Evolutionary conservation across 2,113 vertebrate species (phyloP), one percentile per base, ranked within the genome.

Genomic region (Silurus glanis): DNA sequence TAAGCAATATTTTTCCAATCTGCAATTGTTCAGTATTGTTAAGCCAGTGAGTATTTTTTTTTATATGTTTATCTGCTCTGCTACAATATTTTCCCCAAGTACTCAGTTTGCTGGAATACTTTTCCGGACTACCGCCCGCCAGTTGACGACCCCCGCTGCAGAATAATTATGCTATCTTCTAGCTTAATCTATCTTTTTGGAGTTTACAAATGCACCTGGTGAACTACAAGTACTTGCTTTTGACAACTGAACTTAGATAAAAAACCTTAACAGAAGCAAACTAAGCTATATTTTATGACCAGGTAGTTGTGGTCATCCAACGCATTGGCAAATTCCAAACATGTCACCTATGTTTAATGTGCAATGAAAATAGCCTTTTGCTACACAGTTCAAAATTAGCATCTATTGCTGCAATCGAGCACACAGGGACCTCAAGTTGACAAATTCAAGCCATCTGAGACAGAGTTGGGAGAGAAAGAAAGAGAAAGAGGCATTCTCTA

Each of bases 321-420:
- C 80, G 64, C 72, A 55, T 58, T 37, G 1, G 37, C 37, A 37
- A 37, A 37, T 37, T 75, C 80, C 49, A 83, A 83, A 83, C 86
- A 67, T 87, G 86, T 67, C 86, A 87, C 25, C 1, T n/a, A 83
- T 86, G 85, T 83, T 88, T 86, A 86, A 86, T 83, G 84, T 71
- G 84, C 81, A 61, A 17, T 55, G 81, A 69, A 79, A 83, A 88
- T 89, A 74, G 72, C 88, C 47, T 64, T 71, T n/a, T 81, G 56
- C 61, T 64, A 67, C 74, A 83, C 13, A 37, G 67, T 82, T 80
- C 74, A 83, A 82, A 83, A 83, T 83, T 83, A 83, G 86, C 86
- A 87, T 83, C 71, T 78, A 67, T 83, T 66, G 59, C 86, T 28
- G 86, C 71, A 25, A 78, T 45, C 67, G 62, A 67, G 51, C 53